Evolutionary conservation across 1,140 invertebrate species (phyloP), one percentile per base, ranked within the genome.

Genomic region (Dufourea novaeangliae): DNA sequence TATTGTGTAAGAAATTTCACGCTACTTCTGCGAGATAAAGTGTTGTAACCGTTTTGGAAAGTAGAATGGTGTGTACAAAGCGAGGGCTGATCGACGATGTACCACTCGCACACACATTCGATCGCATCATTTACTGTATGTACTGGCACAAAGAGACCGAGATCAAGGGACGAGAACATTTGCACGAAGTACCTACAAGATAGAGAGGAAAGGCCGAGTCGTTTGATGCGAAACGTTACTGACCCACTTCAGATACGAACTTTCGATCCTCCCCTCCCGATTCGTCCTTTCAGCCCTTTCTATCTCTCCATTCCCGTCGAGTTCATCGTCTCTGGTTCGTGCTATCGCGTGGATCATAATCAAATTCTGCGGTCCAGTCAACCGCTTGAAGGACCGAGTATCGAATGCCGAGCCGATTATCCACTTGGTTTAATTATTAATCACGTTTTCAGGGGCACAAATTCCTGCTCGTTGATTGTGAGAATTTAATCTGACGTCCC

Each of bases 81-180:
- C 59, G 63, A 62, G 46, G 11, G 22, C 10, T 70, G 57, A 80
- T 78, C 59, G 68, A 78, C 67, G 74, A 78, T 79, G 63, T 78
- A 78, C 68, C 83, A 82, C 79, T 71, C 78, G 78, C 83, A 83
- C 75, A 84, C 78, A 84, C 78, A 80, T 32, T 50, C 41, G 32
- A 20, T 57, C 44, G 17, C 59, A 37, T 71, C 62, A 12, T 32
- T 79, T 76, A 37, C 52, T 66, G 64, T 54, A 82, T 70, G 63
- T 27, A 27, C 41, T 4, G 39, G 32, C 27, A 61, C 69, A 69
- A 32, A 63, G 79, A 52, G 74, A 41, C 78, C n/a, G 75, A 67
- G 64, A 79, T 82, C 76, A 79, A 79, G 77, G n/a, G 73, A 79
- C 80, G 77, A 74, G 77, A 54, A 82, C 63, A 59, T 81, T 46